phyloP scores from a whole-genome alignment of 2,888 invertebrate genomes.

The Nephrotoma flavescens region DNA sequence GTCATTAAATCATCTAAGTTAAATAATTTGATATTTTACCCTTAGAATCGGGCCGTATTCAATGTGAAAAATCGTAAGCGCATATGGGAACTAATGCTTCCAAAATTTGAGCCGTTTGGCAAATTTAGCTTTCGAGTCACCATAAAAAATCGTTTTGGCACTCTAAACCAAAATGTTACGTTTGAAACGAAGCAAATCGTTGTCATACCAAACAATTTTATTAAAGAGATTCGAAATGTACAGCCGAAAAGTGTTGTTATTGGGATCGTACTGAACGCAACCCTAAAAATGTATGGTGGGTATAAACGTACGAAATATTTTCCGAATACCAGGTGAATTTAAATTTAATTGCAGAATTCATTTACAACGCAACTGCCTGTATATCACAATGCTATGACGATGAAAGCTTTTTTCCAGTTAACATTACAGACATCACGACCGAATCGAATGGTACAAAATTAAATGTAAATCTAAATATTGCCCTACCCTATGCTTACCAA shows the following conservation, averaged over 20 bases:
- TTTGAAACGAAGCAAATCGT: not conserved
- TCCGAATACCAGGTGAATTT: not conserved
- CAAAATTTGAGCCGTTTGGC: not conserved
- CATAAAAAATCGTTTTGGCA: not conserved
- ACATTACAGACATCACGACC: not conserved
- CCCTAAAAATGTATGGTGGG: not conserved
- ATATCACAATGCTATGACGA: not conserved
- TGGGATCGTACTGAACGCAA: not conserved
- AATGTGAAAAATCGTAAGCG: not conserved
- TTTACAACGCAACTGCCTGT: not conserved
- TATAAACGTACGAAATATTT: not conserved
- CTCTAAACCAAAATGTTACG: not conserved
- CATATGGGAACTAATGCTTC: not conserved
- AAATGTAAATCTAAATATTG: not conserved
- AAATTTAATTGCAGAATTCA: not conserved
- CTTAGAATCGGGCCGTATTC: not conserved
- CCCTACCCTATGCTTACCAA: not conserved
- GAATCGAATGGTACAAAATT: not conserved
- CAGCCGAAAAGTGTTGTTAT: not conserved
- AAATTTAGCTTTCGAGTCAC: not conserved
- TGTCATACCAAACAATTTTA: not conserved
- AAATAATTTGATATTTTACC: not conserved
- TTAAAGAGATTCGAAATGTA: not conserved
- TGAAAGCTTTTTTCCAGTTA: not conserved
- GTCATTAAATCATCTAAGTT: no score